Conservation (phyloP, 2,113 vertebrate genomes). For the Bubo bubo region DNA sequence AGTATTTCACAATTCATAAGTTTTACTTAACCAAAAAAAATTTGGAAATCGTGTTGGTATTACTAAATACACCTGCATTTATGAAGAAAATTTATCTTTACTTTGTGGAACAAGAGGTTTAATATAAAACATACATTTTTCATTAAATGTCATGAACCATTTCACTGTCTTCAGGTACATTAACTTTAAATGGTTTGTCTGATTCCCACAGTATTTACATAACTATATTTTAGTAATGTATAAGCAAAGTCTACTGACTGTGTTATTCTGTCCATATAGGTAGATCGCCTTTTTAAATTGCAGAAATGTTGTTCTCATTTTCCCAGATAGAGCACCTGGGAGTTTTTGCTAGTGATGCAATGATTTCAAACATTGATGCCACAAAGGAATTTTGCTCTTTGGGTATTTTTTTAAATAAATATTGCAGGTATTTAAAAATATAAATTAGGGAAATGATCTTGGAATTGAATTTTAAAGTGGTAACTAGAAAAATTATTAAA, state of each 20-base stretch:
- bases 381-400: not conserved
- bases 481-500: constrained; percentile 40
- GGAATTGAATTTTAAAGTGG: constrained; percentile 1
- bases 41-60: not conserved
- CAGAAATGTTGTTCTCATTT: not conserved
- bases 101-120: not conserved
- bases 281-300: not conserved
- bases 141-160: not conserved
- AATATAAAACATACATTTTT: not conserved
- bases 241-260: not conserved
- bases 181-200: not conserved
- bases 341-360: not conserved
- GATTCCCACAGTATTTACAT: not conserved
- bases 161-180: not conserved
- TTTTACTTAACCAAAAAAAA: not conserved
- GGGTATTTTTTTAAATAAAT: not conserved
- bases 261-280: not conserved
- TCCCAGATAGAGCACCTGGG: not conserved
- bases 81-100: not conserved
- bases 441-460: not conserved
- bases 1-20: not conserved
- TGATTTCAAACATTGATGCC: not conserved
- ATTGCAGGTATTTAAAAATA: not conserved
- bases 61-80: not conserved
- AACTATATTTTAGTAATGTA: not conserved